Evolutionary conservation across 2,888 invertebrate genomes (phyloP), one percentile per base, ranked within the genome.

Genomic region (Caenorhabditis sp.): DNA sequence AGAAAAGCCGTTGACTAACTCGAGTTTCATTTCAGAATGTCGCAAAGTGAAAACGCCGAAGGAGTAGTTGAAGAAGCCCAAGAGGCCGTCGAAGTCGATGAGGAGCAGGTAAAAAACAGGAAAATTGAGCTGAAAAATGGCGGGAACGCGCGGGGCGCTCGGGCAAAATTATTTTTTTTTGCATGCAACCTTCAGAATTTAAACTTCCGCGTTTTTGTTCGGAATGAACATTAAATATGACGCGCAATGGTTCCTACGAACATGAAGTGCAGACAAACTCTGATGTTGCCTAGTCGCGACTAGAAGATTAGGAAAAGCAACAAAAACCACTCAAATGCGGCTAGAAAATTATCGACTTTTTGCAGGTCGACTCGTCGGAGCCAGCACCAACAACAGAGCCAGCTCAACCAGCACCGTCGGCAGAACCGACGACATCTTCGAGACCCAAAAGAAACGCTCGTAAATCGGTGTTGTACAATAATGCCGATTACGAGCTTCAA

Each of bases 391-490:
- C 27, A 17, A 27, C 52, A 9, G 53, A 5, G 37, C 13, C 37
- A 13, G 53, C 5, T 6, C 46, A 46, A 37, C 13, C 26, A 11
- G n/a, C 15, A 27, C 13, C 32, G 13, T 17, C 15, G 4, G n/a
- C 53, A 8, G 52, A 35, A 22, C 35, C 2, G 22, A 1, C 32
- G 22, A 15, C 46, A 26, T 30, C 66, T 2, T 37, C 58, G 3
- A 46, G 82, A 7, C 82, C 82, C 2, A 71, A 59, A 24, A 48
- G 82, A 35, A 76, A 66, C 61, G 76, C 74, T 13, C 66, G 78
- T 24, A 82, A 82, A 56, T 79, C 78, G n/a, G 78, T 76, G 6
- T 50, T 82, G 9, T 65, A 78, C 32, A 61, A 71, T 8, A 74
- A 61, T 32, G 77, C 53, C 17, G 80, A 82, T 27, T 80, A 72